Evolutionary conservation across 2,888 invertebrate species (phyloP), one percentile per base, ranked within the genome.

Genomic region (Acanthococcus lagerstroemiae): DNA sequence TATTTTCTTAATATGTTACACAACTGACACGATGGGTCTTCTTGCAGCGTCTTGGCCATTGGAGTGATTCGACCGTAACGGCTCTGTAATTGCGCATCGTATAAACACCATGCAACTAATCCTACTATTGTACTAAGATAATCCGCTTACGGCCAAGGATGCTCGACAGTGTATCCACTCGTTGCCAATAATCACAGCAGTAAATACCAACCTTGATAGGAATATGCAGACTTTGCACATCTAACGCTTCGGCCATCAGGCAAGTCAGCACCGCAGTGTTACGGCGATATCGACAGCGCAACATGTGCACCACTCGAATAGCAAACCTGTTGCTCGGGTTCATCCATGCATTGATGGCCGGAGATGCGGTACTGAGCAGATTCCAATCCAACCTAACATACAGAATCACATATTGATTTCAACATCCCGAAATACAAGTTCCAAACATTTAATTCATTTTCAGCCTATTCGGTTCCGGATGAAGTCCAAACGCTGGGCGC

Each of bases 341-440:
- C 86, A 96, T 87, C 96, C 96, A 96, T 1, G 95, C 95, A 74
- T 94, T 94, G 72, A 96, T 95, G 0, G 95, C 93, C 0, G 96
- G 95, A 0, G 95, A 93, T 5, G 94, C 94, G 2, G 95, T 95
- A 74, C 94, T 95, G 61, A 96, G 77, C 65, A 96, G 79, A 78
- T 96, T 96, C 95, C 96, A 96, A 77, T 96, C 95, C 72, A 94
- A 79, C 72, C 94, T 87, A 74, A 6, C 21, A 15, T n/a, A n/a
- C n/a, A n/a, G n/a, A n/a, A n/a, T n/a, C n/a, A n/a, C n/a, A n/a
- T n/a, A n/a, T n/a, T n/a, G n/a, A n/a, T n/a, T n/a, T n/a, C n/a
- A n/a, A n/a, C n/a, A n/a, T n/a, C n/a, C n/a, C n/a, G n/a, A n/a
- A n/a, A n/a, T n/a, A n/a, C n/a, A n/a, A n/a, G n/a, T n/a, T n/a